Conservation (phyloP, 2,113 vertebrate genomes). For the Circaetus cinerascens region DNA sequence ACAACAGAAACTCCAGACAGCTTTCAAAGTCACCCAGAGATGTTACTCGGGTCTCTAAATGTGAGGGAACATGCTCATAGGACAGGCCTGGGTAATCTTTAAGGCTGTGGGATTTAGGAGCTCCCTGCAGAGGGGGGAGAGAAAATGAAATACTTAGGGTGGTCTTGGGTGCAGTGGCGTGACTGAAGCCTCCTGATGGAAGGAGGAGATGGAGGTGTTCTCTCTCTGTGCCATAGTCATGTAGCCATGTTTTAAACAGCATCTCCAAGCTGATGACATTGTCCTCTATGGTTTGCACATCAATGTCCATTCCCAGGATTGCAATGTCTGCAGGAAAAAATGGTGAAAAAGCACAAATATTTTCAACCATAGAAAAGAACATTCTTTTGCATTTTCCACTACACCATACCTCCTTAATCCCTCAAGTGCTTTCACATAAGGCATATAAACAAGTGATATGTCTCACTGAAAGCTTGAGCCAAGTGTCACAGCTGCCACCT, state of each 20-base stretch:
- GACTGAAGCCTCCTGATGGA: conserved; percentile 56
- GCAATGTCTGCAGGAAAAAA: conserved; percentile 70
- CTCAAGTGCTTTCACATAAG: not conserved
- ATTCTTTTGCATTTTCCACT: not conserved
- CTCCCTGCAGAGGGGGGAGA: not conserved
- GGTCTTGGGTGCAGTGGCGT: not conserved
- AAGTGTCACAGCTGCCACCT: not conserved
- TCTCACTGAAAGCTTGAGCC: not conserved
- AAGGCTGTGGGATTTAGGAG: not conserved
- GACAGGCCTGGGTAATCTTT: not conserved
- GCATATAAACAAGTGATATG: not conserved
- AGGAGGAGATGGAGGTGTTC: conserved; percentile 91
- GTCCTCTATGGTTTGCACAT: conserved; percentile 83
- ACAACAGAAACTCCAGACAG: not conserved
- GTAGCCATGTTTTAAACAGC: conserved; percentile 89
- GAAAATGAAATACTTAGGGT: conserved; percentile 54
- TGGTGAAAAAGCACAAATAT: not conserved
- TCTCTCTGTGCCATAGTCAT: conserved; percentile 80
- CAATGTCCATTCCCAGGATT: conserved; percentile 81
- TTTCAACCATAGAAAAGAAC: not conserved
- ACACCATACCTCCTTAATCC: not conserved
- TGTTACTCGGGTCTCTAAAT: not conserved
- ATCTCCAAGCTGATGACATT: conserved; percentile 83
- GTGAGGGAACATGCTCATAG: not conserved
- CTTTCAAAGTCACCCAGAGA: not conserved